phyloP scores from a whole-genome alignment of 2,888 invertebrate species.

The Vesta saturnalis region DNA sequence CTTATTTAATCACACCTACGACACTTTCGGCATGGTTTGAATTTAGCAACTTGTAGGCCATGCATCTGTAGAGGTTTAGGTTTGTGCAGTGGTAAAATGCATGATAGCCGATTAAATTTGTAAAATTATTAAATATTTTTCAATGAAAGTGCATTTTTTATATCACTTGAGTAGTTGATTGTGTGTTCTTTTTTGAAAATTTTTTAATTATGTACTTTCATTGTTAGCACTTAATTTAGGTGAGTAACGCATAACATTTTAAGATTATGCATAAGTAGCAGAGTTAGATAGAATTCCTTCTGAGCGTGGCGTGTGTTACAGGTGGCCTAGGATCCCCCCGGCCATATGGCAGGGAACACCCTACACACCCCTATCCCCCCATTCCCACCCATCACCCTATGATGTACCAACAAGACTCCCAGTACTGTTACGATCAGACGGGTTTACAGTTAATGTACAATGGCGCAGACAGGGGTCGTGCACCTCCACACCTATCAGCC shows the following conservation, averaged over 20 bases:
- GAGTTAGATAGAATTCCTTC: slow-evolving; percentile 38
- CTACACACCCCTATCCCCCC: slow-evolving; percentile 58
- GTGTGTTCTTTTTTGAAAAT: slow-evolving; percentile 10
- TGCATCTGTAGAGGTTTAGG: slow-evolving; percentile 49
- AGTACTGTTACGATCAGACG: slow-evolving; percentile 71
- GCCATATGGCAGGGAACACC: slow-evolving; percentile 65
- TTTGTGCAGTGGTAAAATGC: slow-evolving; percentile 48
- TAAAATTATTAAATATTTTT: slow-evolving; percentile 36
- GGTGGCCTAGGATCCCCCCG: slow-evolving; percentile 69
- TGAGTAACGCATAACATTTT: slow-evolving; percentile 35
- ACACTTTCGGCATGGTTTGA: slow-evolving; percentile 42
- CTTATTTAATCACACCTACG: slow-evolving; percentile 32
- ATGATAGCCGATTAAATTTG: slow-evolving; percentile 44
- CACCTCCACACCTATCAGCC: slow-evolving; percentile 61
- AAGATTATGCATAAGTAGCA: slow-evolving; percentile 36
- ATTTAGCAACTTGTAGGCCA: slow-evolving; percentile 49
- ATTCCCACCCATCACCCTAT: slow-evolving; percentile 65
- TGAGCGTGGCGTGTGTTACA: slow-evolving; percentile 64
- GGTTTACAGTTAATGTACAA: slow-evolving; percentile 62
- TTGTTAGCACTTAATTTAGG: slow-evolving; percentile 30
- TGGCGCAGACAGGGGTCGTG: slow-evolving; percentile 61
- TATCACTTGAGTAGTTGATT: slow-evolving; percentile 6
- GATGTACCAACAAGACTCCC: slow-evolving; percentile 65
- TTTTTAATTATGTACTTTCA: slow-evolving; percentile 23
- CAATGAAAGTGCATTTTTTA: slow-evolving; percentile 39